Conservation (phyloP, 2,888 invertebrate genomes). For the Tenodera sinensis region DNA sequence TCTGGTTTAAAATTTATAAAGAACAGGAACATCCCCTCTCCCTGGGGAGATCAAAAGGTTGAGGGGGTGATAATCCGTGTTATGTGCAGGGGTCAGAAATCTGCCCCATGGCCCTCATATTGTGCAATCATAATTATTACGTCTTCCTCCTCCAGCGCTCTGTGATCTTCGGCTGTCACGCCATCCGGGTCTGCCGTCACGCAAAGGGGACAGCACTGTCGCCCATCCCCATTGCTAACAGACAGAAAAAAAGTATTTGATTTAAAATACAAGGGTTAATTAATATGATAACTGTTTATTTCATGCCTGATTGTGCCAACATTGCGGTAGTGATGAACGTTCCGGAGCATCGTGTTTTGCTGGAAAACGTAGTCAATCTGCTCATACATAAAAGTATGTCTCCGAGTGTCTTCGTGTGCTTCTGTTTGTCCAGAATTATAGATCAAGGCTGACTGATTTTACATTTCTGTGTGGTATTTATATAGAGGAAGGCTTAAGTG, state of each 20-base stretch:
- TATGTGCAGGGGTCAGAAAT: background rate
- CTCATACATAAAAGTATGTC: no score
- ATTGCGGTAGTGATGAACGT: no score
- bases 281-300: no score
- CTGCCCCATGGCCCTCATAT: constrained; percentile 14
- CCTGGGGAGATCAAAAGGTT: background rate
- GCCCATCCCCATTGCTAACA: background rate
- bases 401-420: no score
- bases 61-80: constrained; percentile 27
- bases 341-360: no score
- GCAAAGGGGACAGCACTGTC: background rate
- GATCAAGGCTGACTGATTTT: no score
- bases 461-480: no score
- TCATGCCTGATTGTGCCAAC: no score
- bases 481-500: no score
- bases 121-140: constrained; percentile 11
- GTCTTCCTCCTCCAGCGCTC: background rate
- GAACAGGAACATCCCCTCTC: background rate
- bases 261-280: background rate
- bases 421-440: no score
- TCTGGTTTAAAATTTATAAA: constrained; percentile 30
- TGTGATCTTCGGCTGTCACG: constrained; percentile 14
- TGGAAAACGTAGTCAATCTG: no score
- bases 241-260: background rate
- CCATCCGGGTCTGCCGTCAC: background rate